Evolutionary conservation across 2,113 vertebrate species (phyloP).

Genomic region (Sinocyclocheilus anshuiensis): DNA sequence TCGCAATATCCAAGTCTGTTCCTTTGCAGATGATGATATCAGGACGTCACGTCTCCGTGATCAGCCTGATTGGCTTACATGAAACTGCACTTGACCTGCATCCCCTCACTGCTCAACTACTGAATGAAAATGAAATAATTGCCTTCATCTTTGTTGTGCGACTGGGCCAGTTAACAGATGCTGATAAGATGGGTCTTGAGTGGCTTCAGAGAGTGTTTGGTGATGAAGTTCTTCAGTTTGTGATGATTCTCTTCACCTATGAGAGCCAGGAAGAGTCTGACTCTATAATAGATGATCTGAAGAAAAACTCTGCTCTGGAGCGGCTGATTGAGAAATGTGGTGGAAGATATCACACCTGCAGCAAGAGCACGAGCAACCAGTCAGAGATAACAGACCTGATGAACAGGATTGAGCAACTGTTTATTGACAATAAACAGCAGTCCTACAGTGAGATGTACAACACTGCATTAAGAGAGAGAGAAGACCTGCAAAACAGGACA

Average conservation of each 20-base stretch:
- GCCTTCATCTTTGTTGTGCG: constrained; percentile 43
- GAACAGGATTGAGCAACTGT: constrained; percentile 20
- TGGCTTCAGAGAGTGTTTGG: constrained; percentile 48
- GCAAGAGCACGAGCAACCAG: constrained; percentile 45
- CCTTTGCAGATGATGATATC: neutral
- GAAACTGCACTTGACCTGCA: constrained; percentile 19
- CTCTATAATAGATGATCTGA: neutral
- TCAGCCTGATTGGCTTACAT: constrained; percentile 29
- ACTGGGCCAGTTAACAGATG: constrained; percentile 40
- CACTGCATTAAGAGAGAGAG: neutral
- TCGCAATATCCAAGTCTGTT: neutral
- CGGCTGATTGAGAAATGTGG: constrained; percentile 18
- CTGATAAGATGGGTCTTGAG: constrained; percentile 36
- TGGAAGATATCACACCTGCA: constrained; percentile 38
- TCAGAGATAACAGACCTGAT: neutral
- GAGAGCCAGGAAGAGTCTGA: constrained; percentile 25
- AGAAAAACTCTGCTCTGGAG: constrained; percentile 32
- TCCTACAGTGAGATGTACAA: constrained; percentile 28
- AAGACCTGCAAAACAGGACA: neutral
- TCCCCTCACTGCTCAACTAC: neutral
- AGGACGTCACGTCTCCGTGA: constrained; percentile 16
- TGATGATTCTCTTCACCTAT: constrained; percentile 52
- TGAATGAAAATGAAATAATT: constrained; percentile 40
- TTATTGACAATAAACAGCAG: neutral
- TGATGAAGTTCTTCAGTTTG: constrained; percentile 10